A percentile compares a stretch with the other conserved stretches of the same genome.
Evolutionary conservation across 2,888 invertebrate genomes (phyloP).

Genomic region (Panzeria rudis): DNA sequence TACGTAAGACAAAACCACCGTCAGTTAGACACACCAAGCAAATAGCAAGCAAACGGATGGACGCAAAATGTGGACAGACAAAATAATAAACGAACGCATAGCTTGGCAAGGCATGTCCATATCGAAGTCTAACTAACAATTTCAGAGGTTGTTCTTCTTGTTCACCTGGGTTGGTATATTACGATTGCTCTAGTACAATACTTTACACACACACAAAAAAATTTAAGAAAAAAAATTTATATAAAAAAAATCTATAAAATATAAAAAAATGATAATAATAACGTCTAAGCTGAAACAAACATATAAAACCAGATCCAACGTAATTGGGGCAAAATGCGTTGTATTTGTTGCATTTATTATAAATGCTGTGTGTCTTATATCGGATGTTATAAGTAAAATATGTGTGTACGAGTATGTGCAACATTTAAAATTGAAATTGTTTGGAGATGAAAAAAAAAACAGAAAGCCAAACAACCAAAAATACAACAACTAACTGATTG

Average conservation of each 20-base stretch:
- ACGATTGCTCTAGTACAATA: slow-evolving; percentile 66
- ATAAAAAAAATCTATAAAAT: slow-evolving; percentile 25
- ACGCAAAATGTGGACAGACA: slow-evolving; percentile 37
- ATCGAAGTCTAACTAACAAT: slow-evolving; percentile 61
- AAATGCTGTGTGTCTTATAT: slow-evolving; percentile 65
- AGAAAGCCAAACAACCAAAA: slow-evolving; percentile 37
- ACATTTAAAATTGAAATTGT: slow-evolving; percentile 72
- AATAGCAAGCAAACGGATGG: slow-evolving; percentile 22
- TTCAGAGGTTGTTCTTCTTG: slow-evolving; percentile 70
- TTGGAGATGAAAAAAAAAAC: slow-evolving; percentile 60
- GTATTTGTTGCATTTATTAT: slow-evolving; percentile 63
- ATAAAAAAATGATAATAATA: slow-evolving; percentile 26
- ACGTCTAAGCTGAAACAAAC: slow-evolving; percentile 42
- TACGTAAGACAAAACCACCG: not conserved
- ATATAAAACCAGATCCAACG: slow-evolving; percentile 73
- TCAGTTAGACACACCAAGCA: slow-evolving; percentile 8
- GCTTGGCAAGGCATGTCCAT: slow-evolving; percentile 67
- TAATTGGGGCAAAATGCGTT: slow-evolving; percentile 75
- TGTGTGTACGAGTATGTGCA: slow-evolving; percentile 49
- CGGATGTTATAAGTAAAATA: slow-evolving; percentile 67
- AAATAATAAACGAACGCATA: slow-evolving; percentile 65
- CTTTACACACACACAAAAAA: slow-evolving; percentile 45
- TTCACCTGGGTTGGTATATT: slow-evolving; percentile 68
- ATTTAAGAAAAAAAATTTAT: not conserved
- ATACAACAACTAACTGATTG: slow-evolving; percentile 60